Percentiles rank a stretch among this genome's conserved stretches.
Conservation (phyloP, 2,113 vertebrate species). For the Corythoichthys intestinalis region DNA sequence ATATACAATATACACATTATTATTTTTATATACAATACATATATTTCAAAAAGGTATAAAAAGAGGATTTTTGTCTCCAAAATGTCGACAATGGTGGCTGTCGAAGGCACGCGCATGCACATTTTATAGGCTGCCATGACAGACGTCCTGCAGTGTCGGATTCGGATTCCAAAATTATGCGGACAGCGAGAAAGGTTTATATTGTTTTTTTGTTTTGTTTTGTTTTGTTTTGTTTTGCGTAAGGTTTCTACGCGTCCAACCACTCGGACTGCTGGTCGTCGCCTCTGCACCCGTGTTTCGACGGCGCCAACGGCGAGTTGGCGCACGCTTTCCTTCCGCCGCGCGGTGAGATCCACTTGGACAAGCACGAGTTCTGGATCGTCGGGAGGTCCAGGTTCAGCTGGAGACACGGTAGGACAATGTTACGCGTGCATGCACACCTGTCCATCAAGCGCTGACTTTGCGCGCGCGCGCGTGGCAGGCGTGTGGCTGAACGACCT, state of each 20-base stretch:
- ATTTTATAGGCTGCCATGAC: too few species aligned
- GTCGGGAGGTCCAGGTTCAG: slow-evolving; percentile 80
- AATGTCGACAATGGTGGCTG: too few species aligned
- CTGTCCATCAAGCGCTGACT: too few species aligned
- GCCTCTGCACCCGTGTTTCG: slow-evolving; percentile 80
- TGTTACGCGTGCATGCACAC: not conserved
- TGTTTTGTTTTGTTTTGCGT: not conserved
- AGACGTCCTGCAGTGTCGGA: too few species aligned
- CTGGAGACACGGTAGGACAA: slow-evolving; percentile 77
- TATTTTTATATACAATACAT: too few species aligned
- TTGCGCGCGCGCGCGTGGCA: slow-evolving; percentile 16
- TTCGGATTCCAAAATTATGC: too few species aligned
- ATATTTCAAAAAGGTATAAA: too few species aligned
- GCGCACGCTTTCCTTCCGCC: slow-evolving; percentile 82
- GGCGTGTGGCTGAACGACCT: slow-evolving; percentile 81
- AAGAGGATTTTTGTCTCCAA: too few species aligned
- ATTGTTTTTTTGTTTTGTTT: too few species aligned
- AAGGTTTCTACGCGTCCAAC: slow-evolving; percentile 81
- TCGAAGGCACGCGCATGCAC: too few species aligned
- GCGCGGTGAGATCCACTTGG: slow-evolving; percentile 79
- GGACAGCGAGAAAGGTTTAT: too few species aligned
- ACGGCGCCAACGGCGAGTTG: slow-evolving; percentile 79
- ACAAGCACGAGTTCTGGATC: slow-evolving; percentile 84
- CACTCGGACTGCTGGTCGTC: slow-evolving; percentile 80
- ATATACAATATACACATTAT: too few species aligned